A percentile compares a stretch with the other conserved stretches of the same genome.
Conservation (phyloP, 1,140 invertebrate genomes). For the Akabosia matsudoensis region DNA sequence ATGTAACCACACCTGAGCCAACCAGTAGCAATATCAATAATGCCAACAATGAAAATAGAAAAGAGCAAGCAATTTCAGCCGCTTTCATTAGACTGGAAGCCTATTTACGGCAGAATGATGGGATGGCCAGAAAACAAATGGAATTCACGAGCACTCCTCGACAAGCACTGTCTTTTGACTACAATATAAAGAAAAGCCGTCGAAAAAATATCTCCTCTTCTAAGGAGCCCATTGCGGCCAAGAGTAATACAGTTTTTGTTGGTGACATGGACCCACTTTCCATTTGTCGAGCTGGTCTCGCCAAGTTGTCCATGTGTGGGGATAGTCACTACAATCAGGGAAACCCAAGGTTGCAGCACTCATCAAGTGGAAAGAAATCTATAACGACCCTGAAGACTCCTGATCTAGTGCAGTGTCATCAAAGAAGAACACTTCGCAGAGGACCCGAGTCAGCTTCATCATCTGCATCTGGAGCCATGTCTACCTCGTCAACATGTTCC, state of each 20-base stretch:
- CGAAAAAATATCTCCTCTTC: background rate
- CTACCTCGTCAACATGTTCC: background rate
- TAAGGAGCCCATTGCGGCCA: background rate
- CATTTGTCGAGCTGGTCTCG: conserved; percentile 4
- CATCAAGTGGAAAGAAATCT: background rate
- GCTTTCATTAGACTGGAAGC: conserved; percentile 11
- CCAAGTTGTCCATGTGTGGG: background rate
- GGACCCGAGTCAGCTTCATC: background rate
- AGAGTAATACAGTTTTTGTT: conserved; percentile 4
- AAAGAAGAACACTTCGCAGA: background rate
- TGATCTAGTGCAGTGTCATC: conserved; percentile 19
- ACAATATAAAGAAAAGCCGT: background rate
- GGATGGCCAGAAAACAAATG: background rate
- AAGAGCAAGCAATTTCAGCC: background rate
- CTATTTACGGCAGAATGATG: conserved; percentile 7
- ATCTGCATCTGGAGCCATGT: background rate
- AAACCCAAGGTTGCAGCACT: background rate
- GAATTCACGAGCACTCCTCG: background rate
- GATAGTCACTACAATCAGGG: background rate
- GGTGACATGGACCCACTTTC: conserved; percentile 7
- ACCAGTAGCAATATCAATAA: background rate
- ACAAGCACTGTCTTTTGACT: background rate
- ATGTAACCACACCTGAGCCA: background rate
- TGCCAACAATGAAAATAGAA: background rate
- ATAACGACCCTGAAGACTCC: background rate